Conservation (phyloP, 2,113 vertebrate species). For the Serilophus lunatus region DNA sequence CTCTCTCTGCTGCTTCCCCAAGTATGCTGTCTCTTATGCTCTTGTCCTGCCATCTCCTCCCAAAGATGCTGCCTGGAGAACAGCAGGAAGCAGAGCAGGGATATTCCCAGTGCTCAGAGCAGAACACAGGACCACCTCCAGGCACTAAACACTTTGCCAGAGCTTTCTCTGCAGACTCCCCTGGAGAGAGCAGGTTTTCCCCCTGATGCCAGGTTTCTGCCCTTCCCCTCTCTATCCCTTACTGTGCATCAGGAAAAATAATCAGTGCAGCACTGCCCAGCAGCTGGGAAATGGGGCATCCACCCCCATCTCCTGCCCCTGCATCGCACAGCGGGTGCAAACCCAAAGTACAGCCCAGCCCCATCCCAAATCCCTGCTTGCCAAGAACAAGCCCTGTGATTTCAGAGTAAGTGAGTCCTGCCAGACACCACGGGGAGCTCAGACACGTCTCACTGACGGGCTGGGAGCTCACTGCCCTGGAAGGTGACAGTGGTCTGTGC, state of each 20-base stretch:
- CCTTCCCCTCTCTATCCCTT: background rate
- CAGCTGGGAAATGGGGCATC: background rate
- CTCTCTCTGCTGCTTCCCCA: background rate
- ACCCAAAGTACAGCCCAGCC: background rate
- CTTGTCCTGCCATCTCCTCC: background rate
- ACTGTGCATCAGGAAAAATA: fast-evolving
- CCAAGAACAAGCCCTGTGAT: background rate
- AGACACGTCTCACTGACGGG: background rate
- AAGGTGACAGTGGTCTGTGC: background rate
- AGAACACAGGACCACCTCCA: background rate
- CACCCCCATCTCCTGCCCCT: background rate
- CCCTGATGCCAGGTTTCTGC: background rate
- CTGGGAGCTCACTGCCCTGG: background rate
- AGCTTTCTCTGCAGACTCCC: background rate
- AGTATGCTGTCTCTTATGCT: background rate
- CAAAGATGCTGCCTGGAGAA: background rate
- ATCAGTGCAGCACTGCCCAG: background rate
- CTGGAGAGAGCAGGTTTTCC: background rate
- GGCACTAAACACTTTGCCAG: background rate
- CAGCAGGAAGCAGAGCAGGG: background rate
- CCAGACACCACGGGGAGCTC: background rate
- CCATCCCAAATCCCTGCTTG: background rate
- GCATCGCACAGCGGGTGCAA: background rate
- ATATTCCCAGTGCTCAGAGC: background rate
- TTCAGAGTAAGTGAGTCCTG: background rate